Evolutionary conservation across 2,797 vertebrate genomes (phyloP).

Genomic region (Petrocephalus sullivani): DNA sequence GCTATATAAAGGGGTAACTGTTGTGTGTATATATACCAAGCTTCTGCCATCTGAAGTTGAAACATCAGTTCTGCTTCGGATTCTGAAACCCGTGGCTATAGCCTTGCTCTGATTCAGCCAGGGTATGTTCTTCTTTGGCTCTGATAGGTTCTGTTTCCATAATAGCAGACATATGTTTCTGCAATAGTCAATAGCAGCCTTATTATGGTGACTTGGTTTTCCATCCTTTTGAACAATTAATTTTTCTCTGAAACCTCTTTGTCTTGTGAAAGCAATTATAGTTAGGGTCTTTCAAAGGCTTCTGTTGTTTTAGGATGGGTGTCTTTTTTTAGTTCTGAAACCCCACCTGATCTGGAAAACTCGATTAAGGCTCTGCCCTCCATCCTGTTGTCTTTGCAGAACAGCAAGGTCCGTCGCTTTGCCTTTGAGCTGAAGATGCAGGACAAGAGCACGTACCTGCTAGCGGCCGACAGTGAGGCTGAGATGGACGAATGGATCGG

Average conservation of each 20-base stretch:
- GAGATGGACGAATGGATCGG: conserved; percentile 97
- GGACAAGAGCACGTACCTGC: conserved; percentile 92
- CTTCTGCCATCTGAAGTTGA: not conserved
- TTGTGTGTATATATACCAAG: not conserved
- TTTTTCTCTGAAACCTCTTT: not conserved
- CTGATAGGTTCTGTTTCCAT: not conserved
- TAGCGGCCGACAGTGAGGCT: conserved; percentile 85
- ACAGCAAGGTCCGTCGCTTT: conserved; percentile 89
- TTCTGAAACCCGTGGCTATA: not conserved
- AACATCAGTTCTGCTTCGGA: not conserved
- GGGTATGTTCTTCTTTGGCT: not conserved
- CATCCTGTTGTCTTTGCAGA: conserved; percentile 55
- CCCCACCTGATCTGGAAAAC: not conserved
- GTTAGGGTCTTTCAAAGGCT: not conserved
- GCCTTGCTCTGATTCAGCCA: not conserved
- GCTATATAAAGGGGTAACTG: not conserved
- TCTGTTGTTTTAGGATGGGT: not conserved
- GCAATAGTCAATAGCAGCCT: not conserved
- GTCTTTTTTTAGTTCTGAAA: not conserved
- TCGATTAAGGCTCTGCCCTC: not conserved
- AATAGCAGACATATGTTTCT: not conserved
- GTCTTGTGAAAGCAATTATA: not conserved
- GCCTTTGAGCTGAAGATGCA: conserved; percentile 99
- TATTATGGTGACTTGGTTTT: not conserved
- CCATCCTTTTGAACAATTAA: not conserved